These are phyloP conservation scores for Syngnathus scovelli DNA, from an alignment of 2,113 vertebrate genomes.

Conservation along the genomic window DNA sequence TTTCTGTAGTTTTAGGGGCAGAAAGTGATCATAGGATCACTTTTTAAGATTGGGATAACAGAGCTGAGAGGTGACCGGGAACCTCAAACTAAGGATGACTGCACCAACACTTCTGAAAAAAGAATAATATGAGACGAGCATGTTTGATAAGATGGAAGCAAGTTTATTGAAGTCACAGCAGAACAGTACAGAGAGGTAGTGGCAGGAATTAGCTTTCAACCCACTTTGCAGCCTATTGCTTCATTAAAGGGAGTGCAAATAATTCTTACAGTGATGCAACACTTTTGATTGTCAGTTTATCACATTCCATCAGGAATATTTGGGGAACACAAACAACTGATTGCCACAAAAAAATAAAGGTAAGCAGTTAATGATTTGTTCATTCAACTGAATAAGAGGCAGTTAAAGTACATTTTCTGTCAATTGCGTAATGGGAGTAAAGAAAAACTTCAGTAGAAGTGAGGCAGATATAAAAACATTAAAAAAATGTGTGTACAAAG, in stretches of 20 bases:
- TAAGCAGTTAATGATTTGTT: not conserved
- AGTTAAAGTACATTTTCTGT: slow-evolving; percentile 5
- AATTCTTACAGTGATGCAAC: slow-evolving; percentile 54
- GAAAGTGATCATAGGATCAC: slow-evolving; percentile 20
- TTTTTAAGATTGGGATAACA: slow-evolving; percentile 18
- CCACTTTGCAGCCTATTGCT: slow-evolving; percentile 24
- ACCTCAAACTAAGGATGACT: no score
- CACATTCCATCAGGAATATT: slow-evolving; percentile 20
- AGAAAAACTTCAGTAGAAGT: slow-evolving; percentile 3
- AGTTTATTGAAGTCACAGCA: slow-evolving; percentile 75
- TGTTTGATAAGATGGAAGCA: slow-evolving; percentile 3
- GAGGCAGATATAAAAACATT: slow-evolving; percentile 39
- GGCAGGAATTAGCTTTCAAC: slow-evolving; percentile 43
- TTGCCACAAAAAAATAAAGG: not conserved
- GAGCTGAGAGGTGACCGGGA: not conserved
- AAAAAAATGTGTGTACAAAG: slow-evolving; percentile 41
- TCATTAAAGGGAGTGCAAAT: slow-evolving; percentile 41
- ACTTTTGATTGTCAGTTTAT: slow-evolving; percentile 68
- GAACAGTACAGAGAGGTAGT: slow-evolving; percentile 72
- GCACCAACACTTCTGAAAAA: no score
- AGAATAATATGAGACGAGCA: not conserved
- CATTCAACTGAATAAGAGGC: not conserved
- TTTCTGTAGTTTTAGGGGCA: slow-evolving; percentile 12
- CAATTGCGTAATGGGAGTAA: slow-evolving; percentile 23
- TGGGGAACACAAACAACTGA: not conserved